Conservation (phyloP, 2,113 vertebrate species). For the Gnathonemus echidnorhynchus region DNA sequence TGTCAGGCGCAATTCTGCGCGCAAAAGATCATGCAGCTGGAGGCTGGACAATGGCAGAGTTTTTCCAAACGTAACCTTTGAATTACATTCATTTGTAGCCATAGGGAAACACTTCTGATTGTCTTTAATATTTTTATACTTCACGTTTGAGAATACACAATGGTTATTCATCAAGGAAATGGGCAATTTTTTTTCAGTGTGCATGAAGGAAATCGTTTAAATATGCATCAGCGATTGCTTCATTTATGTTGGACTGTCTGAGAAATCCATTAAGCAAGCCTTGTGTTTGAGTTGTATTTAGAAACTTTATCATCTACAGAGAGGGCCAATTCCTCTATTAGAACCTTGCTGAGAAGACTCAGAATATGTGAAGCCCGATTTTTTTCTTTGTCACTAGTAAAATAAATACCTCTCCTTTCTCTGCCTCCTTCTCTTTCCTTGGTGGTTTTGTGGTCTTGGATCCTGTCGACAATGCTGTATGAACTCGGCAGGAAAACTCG, state of each 20-base stretch:
- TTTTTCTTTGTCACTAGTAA: constrained; percentile 45
- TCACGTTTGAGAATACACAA: background rate
- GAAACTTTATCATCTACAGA: background rate
- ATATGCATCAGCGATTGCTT: background rate
- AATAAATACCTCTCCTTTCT: constrained; percentile 36
- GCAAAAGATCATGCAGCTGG: background rate
- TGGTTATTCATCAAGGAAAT: background rate
- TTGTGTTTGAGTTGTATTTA: background rate
- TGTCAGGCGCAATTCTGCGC: background rate
- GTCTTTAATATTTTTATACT: background rate
- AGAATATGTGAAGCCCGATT: constrained; percentile 18
- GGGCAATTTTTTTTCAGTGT: background rate
- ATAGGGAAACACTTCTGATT: background rate
- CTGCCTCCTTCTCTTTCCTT: constrained; percentile 19
- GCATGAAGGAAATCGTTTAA: background rate
- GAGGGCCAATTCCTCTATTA: background rate
- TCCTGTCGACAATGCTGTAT: constrained; percentile 33
- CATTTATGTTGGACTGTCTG: background rate
- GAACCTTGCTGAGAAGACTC: constrained; percentile 26
- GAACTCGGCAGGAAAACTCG: background rate
- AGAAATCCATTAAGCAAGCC: constrained; percentile 6
- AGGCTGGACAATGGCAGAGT: background rate
- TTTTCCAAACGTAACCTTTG: background rate
- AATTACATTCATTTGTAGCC: background rate
- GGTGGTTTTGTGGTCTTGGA: constrained; percentile 42